Evolutionary conservation across 2,888 invertebrate genomes (phyloP), one percentile per base, ranked within the genome.

Genomic region (Philereme vetulata): DNA sequence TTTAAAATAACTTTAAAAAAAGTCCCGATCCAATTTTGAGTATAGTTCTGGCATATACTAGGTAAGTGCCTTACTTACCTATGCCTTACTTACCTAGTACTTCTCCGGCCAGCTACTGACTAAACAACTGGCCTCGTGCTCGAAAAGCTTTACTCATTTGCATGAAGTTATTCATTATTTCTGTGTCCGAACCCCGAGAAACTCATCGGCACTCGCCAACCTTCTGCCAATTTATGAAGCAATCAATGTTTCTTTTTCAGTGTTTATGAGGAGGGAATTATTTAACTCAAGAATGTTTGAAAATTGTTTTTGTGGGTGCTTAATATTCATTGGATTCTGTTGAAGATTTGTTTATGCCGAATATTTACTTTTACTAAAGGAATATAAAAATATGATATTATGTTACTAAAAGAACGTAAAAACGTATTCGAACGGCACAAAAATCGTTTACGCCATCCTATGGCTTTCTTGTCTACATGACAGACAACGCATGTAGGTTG

Each of bases 241-340:
- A 88, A 89, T 88, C 88, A 86, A 79, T 81, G 83, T 81, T 84
- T 81, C 81, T 85, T 83, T 84, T 78, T 74, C 77, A 73, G 72
- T 79, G 78, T 87, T 86, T 87, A 86, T 88, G 85, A 80, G 76
- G 76, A 79, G 80, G 76, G 78, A 77, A 84, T 86, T 86, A 86
- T 88, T 88, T 83, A 82, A 85, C 80, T 83, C 73, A 70, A 72
- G 76, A 77, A 83, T 77, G 82, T 82, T 55, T 84, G 83, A 81
- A 84, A 85, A 88, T 88, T 86, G 81, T 90, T 88, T 85, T 70
- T 81, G 76, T 78, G 84, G 57, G 83, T 85, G 80, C 81, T 90
- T 88, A 87, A 87, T 90, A 91, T 90, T 88, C 88, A 89, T 91
- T 84, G 88, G 85, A 86, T 82, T 82, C 84, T 75, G 81, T 82